Conservation (phyloP, 2,797 vertebrate species). For the Falco peregrinus region DNA sequence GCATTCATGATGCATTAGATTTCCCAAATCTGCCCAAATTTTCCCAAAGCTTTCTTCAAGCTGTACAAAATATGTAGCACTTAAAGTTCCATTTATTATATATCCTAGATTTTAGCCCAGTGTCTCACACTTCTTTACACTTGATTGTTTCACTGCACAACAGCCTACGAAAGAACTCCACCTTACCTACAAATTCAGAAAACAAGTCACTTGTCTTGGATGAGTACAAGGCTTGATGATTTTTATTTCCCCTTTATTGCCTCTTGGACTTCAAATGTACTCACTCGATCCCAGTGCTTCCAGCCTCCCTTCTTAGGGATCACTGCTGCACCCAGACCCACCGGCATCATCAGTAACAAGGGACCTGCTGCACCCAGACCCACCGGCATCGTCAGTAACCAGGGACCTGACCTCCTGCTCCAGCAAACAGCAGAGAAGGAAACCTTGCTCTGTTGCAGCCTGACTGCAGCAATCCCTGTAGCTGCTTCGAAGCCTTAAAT, state of each 20-base stretch:
- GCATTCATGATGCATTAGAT: background rate
- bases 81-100: background rate
- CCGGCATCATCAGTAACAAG: background rate
- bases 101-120: background rate
- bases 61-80: background rate
- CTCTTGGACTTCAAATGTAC: background rate
- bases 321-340: background rate
- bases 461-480: background rate
- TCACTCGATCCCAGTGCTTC: background rate
- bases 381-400: background rate
- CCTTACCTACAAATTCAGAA: background rate
- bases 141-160: background rate
- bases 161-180: background rate
- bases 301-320: background rate
- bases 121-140: background rate
- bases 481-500: background rate
- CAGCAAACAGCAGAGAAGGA: background rate
- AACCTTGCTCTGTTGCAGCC: background rate
- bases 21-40: background rate
- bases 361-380: background rate
- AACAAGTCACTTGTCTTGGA: background rate
- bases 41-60: background rate
- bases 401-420: background rate
- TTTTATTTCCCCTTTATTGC: background rate
- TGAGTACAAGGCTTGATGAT: background rate